Evolutionary conservation across 2,113 vertebrate species (phyloP).

Genomic region (Boulengeromyrus knoepffleri): DNA sequence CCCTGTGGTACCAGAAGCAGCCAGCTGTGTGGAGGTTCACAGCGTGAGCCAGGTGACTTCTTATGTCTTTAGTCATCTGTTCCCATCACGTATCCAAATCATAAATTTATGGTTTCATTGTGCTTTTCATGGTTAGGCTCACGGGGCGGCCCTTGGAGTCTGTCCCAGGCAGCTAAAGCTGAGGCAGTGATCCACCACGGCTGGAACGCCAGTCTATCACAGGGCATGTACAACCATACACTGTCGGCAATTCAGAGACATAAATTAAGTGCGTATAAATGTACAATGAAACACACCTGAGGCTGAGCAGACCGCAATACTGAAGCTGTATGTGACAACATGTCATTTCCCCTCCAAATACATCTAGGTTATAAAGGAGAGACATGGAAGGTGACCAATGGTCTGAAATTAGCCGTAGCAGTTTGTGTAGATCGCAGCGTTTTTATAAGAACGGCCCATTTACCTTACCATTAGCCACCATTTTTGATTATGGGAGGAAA

Average conservation of each 20-base stretch:
- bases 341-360: neutral
- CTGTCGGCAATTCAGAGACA: neutral
- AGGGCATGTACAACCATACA: neutral
- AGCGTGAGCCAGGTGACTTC: neutral
- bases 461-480: neutral
- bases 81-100: neutral
- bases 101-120: neutral
- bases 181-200: neutral
- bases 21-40: neutral
- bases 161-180: neutral
- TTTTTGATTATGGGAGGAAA: neutral
- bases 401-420: neutral
- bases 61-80: neutral
- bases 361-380: neutral
- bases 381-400: neutral
- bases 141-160: neutral
- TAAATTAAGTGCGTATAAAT: neutral
- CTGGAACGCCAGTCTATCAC: neutral
- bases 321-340: neutral
- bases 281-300: neutral
- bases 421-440: neutral
- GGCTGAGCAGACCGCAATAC: neutral
- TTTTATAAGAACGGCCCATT: neutral
- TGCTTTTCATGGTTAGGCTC: neutral
- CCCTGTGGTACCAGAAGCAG: neutral